phyloP scores from a whole-genome alignment of 2,888 invertebrate species.

The Flabesymbios commensalis region DNA sequence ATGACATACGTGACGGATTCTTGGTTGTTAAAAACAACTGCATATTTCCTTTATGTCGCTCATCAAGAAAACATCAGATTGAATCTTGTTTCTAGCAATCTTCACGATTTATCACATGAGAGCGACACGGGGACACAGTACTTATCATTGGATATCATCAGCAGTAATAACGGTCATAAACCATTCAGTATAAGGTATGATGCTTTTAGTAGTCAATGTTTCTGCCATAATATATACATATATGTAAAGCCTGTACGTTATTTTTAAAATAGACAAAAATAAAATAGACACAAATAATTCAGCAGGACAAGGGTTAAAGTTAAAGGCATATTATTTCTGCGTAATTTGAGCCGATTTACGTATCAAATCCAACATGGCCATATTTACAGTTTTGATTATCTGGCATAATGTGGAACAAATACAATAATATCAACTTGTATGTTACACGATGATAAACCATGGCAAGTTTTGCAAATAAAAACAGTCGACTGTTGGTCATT shows the following conservation, averaged over 20 bases:
- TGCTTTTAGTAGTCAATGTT: background rate
- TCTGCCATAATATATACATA: background rate
- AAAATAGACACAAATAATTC: no score
- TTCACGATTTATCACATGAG: constrained; percentile 68
- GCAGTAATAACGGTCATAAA: constrained; percentile 45
- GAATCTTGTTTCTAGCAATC: constrained; percentile 72
- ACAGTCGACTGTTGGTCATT: no score
- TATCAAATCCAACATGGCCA: no score
- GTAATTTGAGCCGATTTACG: no score
- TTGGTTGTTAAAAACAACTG: constrained; percentile 83
- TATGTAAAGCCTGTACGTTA: background rate
- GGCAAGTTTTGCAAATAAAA: no score
- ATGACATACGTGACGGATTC: constrained; percentile 71
- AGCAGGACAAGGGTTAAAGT: no score
- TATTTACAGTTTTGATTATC: no score
- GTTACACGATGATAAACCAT: no score
- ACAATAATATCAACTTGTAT: no score
- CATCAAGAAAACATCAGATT: constrained; percentile 79
- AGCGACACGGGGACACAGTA: constrained; percentile 78
- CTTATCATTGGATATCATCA: constrained; percentile 75
- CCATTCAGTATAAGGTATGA: constrained; percentile 62
- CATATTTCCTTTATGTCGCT: constrained; percentile 74
- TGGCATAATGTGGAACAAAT: no score
- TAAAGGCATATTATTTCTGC: no score
- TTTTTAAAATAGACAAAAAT: no score